These are phyloP conservation scores for Chorisops tibialis DNA, from an alignment of 2,888 invertebrate genomes.

Conservation along the genomic window DNA sequence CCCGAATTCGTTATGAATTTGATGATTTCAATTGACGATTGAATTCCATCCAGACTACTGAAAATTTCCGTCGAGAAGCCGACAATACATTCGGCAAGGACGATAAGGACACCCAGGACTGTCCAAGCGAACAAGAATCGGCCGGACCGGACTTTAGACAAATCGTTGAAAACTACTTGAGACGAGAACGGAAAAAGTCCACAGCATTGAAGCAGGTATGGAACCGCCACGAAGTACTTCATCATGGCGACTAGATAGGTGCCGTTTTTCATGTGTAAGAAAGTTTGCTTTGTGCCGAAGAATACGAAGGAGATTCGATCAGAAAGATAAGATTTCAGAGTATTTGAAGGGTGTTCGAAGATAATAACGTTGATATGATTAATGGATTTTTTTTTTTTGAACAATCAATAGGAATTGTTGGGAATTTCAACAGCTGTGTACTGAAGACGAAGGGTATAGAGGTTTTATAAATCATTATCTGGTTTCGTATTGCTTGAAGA, in stretches of 20 bases:
- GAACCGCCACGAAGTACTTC: conserved; percentile 18
- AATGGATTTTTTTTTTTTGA: too few relatives aligned
- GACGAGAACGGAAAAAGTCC: conserved; percentile 29
- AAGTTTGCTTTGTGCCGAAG: too few relatives aligned
- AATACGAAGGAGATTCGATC: too few relatives aligned
- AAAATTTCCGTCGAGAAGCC: conserved; percentile 1
- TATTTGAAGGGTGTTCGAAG: too few relatives aligned
- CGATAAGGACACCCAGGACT: conserved; percentile 1
- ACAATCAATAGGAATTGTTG: too few relatives aligned
- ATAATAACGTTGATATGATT: too few relatives aligned
- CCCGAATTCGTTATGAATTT: conserved; percentile 28
- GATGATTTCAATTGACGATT: conserved; percentile 26
- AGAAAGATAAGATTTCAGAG: too few relatives aligned
- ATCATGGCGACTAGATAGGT: conserved; percentile 4
- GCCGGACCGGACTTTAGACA: neutral
- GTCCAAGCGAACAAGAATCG: conserved; percentile 23
- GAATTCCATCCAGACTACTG: neutral
- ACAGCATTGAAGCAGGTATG: conserved; percentile 19
- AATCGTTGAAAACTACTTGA: conserved; percentile 3
- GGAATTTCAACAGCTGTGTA: too few relatives aligned
- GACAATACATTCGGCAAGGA: conserved; percentile 14
- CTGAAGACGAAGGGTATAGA: too few relatives aligned
- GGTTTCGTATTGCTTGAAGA: too few relatives aligned
- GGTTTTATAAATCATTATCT: too few relatives aligned
- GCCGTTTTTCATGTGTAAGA: too few relatives aligned